These are phyloP conservation scores for Colistium nudipinnis DNA, from an alignment of 2,113 vertebrate species.

Conservation along the genomic window DNA sequence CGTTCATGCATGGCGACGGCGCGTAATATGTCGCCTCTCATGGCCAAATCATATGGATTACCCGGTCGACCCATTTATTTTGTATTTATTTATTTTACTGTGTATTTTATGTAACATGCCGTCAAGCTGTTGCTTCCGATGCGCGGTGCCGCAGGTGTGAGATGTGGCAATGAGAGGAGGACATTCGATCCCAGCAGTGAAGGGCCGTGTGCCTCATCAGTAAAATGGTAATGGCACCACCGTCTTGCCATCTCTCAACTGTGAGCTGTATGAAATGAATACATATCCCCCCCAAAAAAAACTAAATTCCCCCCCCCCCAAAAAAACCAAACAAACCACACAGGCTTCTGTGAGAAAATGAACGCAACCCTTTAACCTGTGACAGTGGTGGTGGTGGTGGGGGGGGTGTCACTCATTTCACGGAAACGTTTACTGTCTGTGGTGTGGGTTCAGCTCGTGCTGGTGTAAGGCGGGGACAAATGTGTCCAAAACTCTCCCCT, in stretches of 20 bases:
- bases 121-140: slow-evolving; percentile 28
- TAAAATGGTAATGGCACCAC: not conserved
- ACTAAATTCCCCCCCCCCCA: too few relatives aligned
- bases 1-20: not conserved
- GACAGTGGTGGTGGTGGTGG: too few relatives aligned
- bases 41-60: not conserved
- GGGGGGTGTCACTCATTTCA: too few relatives aligned
- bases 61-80: slow-evolving; percentile 16
- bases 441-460: too few relatives aligned
- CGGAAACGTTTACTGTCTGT: too few relatives aligned
- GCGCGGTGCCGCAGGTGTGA: slow-evolving; percentile 6
- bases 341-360: too few relatives aligned
- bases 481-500: not conserved
- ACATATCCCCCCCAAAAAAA: too few relatives aligned
- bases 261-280: not conserved
- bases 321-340: too few relatives aligned
- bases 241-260: not conserved
- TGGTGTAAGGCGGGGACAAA: not conserved
- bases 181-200: not conserved
- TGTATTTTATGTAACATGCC: not conserved
- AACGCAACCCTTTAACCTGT: too few relatives aligned
- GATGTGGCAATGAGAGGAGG: slow-evolving; percentile 16
- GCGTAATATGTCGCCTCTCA: not conserved
- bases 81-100: not conserved
- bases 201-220: slow-evolving; percentile 6